phyloP scores from a whole-genome alignment of 2,888 invertebrate species.

The Acrobasis consociella region DNA sequence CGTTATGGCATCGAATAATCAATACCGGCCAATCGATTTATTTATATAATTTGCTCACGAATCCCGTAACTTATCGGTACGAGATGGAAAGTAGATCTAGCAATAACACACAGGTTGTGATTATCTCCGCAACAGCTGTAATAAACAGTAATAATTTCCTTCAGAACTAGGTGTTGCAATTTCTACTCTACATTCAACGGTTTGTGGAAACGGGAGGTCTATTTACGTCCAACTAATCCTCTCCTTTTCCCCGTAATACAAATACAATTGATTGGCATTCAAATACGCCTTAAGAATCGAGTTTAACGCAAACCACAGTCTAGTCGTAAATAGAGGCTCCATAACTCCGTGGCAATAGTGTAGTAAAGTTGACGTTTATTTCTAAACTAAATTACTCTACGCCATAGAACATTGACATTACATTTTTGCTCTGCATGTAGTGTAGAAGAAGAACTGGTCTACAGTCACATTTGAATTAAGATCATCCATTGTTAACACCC shows the following conservation, averaged over 20 bases:
- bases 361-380: conserved; percentile 20
- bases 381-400: conserved; percentile 10
- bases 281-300: conserved; percentile 4
- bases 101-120: conserved; percentile 46
- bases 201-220: conserved; percentile 41
- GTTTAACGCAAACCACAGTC: conserved; percentile 1
- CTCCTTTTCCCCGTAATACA: conserved; percentile 6
- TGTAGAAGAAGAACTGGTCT: conserved; percentile 17
- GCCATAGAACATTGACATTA: conserved; percentile 17
- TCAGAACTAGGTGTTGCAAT: conserved; percentile 57
- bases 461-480: conserved; percentile 21
- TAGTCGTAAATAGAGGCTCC: conserved; percentile 7
- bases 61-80: conserved; percentile 36
- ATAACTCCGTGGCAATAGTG: conserved; percentile 10
- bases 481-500: conserved; percentile 24
- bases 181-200: conserved; percentile 50
- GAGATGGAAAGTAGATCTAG: conserved; percentile 54
- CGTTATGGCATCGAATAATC: conserved; percentile 15
- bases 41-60: conserved; percentile 28
- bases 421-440: conserved; percentile 13
- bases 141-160: conserved; percentile 58
- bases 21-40: conserved; percentile 23
- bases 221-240: conserved; percentile 30
- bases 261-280: conserved; percentile 6
- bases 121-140: conserved; percentile 49